Evolutionary conservation across 2,797 vertebrate species (phyloP), one percentile per base, ranked within the genome.

Genomic region (Platalea minor): DNA sequence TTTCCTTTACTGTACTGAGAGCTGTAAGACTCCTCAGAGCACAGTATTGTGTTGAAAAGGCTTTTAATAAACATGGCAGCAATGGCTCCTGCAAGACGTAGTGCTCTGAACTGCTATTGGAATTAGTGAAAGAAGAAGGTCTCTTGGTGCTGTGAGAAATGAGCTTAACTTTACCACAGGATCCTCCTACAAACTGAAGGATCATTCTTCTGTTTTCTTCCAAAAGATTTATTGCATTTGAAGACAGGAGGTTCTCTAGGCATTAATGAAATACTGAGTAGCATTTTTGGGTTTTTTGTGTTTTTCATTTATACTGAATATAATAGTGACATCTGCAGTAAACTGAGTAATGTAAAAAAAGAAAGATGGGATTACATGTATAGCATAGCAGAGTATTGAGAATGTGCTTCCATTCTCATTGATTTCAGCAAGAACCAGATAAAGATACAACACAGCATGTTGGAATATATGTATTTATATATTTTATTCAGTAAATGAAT

Each of bases 231-330:
- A 68, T 86, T 80, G 21, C 45, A 46, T 78, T 89, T 72, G 25
- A 64, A 85, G 65, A 89, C 43, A 64, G 68, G 29, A 94, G 24
- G 5, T 56, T 95, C n/a, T 85, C 31, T 56, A 46, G 51, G 31
- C 25, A 83, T 74, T 68, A 91, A 80, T 83, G 60, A 91, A 92
- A 95, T 96, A 93, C 53, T 83, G 61, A 92, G 15, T 60, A 46
- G 53, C 31, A 61, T 51, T 88, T 93, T 46, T 51, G 12, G 70
- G 45, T 77, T 60, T 29, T 57, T 61, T 70, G 23, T 14, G 6
- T 26, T 77, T 88, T 82, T 85, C 26, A n/a, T 85, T 92, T 85
- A 29, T 67, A 56, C 28, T 63, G 61, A 69, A 43, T 69, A 10
- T 39, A 86, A 69, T 18, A 85, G 21, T 60, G 37, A 86, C 89